These are phyloP conservation scores for Clamator glandarius DNA, from an alignment of 2,797 vertebrate species.

Conservation along the genomic window DNA sequence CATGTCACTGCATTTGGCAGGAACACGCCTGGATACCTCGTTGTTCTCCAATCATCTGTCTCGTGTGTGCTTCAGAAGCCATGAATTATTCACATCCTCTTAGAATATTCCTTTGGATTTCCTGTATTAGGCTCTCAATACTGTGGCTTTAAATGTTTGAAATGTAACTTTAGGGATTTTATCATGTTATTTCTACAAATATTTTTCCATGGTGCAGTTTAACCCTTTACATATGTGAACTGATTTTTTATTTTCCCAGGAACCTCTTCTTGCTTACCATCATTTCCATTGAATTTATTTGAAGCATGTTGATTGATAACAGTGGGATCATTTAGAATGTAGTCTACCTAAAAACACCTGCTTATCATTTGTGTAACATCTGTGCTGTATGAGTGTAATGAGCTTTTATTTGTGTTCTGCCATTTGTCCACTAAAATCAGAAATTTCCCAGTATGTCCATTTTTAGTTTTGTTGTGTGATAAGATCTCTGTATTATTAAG, in stretches of 20 bases:
- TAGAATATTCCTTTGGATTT: constrained; percentile 43
- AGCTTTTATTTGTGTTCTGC: background rate
- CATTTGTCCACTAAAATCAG: background rate
- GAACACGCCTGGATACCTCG: constrained; percentile 41
- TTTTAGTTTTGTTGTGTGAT: background rate
- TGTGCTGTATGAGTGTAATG: background rate
- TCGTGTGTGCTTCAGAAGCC: constrained; percentile 33
- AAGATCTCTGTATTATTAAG: background rate
- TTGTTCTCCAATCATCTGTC: constrained; percentile 58
- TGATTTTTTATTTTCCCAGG: background rate
- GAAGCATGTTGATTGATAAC: constrained; percentile 9
- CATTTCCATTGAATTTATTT: background rate
- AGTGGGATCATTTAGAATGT: constrained; percentile 26
- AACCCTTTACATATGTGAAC: background rate
- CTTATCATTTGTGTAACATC: constrained; percentile 55
- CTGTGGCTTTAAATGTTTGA: constrained; percentile 13
- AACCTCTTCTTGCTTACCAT: background rate
- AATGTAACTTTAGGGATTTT: constrained; percentile 18
- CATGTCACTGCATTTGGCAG: constrained; percentile 53
- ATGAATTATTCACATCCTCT: constrained; percentile 55
- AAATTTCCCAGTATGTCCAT: background rate
- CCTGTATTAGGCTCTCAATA: background rate
- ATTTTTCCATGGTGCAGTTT: background rate
- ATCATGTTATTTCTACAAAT: background rate
- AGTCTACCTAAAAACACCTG: background rate